Conservation (phyloP, 2,888 invertebrate genomes). For the Cephus sareptanus region DNA sequence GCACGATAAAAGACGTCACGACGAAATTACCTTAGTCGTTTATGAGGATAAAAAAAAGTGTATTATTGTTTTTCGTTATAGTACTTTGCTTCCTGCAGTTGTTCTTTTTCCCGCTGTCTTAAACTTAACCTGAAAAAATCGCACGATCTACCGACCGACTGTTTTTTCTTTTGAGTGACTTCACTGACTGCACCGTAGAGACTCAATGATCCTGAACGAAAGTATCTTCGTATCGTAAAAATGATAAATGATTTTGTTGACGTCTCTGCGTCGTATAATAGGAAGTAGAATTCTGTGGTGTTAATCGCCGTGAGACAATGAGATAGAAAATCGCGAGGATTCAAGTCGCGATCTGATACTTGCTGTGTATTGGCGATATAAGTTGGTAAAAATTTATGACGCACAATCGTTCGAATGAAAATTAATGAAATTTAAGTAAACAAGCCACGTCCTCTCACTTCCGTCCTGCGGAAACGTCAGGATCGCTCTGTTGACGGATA, state of each 20-base stretch:
- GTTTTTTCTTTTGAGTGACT: background rate
- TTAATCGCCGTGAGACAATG: background rate
- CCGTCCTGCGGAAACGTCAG: background rate
- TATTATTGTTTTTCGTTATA: background rate
- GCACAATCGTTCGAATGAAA: background rate
- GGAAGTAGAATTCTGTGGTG: background rate
- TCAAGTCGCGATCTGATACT: background rate
- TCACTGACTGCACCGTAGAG: background rate
- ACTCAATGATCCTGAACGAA: background rate
- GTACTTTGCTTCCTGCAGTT: background rate
- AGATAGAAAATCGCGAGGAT: background rate
- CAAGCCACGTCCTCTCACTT: background rate
- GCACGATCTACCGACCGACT: background rate
- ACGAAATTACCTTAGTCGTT: background rate
- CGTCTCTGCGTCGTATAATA: background rate
- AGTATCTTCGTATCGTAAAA: no score
- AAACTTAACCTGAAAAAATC: background rate
- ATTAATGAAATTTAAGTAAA: background rate
- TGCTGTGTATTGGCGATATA: background rate
- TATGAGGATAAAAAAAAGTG: background rate
- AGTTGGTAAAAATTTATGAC: background rate
- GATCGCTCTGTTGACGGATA: background rate
- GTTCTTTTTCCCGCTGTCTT: background rate
- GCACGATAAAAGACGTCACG: background rate
- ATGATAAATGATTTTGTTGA: no score